Evolutionary conservation across 2,797 vertebrate genomes (phyloP).

Genomic region (Gambelia wislizenii): DNA sequence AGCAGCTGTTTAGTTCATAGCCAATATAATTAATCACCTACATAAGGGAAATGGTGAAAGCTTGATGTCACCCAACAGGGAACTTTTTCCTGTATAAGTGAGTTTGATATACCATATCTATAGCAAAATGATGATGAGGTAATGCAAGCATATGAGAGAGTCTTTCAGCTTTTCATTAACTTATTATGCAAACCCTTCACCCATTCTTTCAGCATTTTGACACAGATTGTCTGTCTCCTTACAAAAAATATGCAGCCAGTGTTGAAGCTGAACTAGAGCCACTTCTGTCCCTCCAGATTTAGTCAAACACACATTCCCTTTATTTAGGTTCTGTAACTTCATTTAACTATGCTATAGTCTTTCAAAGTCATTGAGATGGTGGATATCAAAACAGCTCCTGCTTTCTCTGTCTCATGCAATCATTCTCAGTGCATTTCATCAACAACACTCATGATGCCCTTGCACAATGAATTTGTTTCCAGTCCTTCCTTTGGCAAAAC

Average conservation of each 20-base stretch:
- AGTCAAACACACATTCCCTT: not conserved
- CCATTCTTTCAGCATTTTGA: not conserved
- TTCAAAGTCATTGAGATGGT: not conserved
- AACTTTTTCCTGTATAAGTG: not conserved
- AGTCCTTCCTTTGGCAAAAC: fast-evolving
- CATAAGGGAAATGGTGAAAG: not conserved
- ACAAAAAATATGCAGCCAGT: not conserved
- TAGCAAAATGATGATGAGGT: not conserved
- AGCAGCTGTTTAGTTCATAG: not conserved
- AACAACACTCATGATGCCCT: not conserved
- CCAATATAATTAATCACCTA: not conserved
- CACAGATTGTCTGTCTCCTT: not conserved
- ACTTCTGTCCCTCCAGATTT: not conserved
- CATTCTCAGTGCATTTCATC: not conserved
- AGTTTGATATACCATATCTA: not conserved
- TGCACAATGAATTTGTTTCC: not conserved
- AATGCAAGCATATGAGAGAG: too few species aligned
- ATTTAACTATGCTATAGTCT: not conserved
- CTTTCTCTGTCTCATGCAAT: not conserved
- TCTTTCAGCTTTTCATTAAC: not conserved
- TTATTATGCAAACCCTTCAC: not conserved
- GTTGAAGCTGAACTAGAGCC: not conserved
- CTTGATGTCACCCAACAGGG: not conserved
- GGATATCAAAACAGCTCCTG: not conserved
- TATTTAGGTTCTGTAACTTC: not conserved